phyloP scores from a whole-genome alignment of 1,140 invertebrate species.

The Scylla paramamosain region DNA sequence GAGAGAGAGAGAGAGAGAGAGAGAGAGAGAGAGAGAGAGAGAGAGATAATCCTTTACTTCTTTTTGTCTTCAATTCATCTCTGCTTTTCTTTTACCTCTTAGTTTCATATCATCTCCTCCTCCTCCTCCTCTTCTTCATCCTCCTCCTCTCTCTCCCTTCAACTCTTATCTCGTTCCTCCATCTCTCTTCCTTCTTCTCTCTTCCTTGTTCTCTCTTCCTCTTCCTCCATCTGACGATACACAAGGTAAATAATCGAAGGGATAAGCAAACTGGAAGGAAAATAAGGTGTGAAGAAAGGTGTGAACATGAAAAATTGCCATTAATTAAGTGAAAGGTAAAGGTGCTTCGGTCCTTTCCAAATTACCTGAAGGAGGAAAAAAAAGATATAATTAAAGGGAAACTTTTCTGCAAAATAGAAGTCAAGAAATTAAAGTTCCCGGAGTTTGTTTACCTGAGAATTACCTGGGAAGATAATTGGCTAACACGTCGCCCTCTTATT shows the following conservation, averaged over 20 bases:
- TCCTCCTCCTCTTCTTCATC: background rate
- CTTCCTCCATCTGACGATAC: too few relatives aligned
- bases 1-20: too few relatives aligned
- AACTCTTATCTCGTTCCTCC: too few relatives aligned
- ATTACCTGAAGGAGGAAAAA: background rate
- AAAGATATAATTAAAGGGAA: background rate
- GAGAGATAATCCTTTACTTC: background rate
- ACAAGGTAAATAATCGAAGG: background rate
- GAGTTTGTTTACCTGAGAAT: slow-evolving; percentile 1
- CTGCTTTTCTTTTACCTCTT: background rate
- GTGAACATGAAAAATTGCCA: background rate
- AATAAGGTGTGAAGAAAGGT: background rate
- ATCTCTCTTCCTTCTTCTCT: too few relatives aligned
- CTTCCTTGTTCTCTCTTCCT: too few relatives aligned
- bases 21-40: background rate
- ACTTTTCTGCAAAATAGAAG: background rate
- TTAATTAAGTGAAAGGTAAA: background rate
- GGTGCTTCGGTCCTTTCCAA: background rate
- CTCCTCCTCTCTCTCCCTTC: background rate
- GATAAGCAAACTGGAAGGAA: background rate
- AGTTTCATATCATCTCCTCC: background rate
- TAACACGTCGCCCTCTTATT: background rate
- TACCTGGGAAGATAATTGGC: background rate
- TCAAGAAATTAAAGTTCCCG: background rate
- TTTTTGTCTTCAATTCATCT: background rate